These are phyloP conservation scores for Oxyteleia sp. DNA, from an alignment of 2,888 invertebrate genomes.

Conservation along the genomic window DNA sequence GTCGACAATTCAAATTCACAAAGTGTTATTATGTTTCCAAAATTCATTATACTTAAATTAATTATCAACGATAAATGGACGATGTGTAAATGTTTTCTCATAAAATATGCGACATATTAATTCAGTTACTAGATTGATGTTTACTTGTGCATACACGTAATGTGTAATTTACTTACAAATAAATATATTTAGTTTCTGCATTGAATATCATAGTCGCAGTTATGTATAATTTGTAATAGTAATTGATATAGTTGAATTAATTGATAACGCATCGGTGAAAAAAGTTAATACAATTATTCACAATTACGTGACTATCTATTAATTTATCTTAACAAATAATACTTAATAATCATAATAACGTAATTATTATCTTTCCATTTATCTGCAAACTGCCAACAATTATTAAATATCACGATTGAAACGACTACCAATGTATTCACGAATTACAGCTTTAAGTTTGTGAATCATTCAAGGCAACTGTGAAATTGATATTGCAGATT, in stretches of 20 bases:
- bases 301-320: conserved; percentile 3
- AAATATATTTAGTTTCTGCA: conserved; percentile 5
- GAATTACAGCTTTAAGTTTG: too few species aligned
- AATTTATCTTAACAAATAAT: conserved; percentile 21
- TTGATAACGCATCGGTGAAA: conserved; percentile 6
- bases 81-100: conserved; percentile 30
- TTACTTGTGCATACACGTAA: conserved; percentile 4
- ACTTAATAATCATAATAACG: conserved; percentile 22
- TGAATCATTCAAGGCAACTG: too few species aligned
- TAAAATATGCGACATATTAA: conserved; percentile 31
- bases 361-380: conserved; percentile 4
- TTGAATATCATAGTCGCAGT: background rate
- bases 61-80: conserved; percentile 27
- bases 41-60: conserved; percentile 48
- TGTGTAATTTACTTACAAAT: conserved; percentile 5
- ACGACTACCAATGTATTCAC: too few species aligned
- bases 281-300: conserved; percentile 8
- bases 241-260: conserved; percentile 13
- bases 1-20: too few species aligned
- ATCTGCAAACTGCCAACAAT: conserved; percentile 3
- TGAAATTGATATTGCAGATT: too few species aligned
- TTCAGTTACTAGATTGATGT: background rate
- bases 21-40: conserved; percentile 28
- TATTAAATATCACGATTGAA: too few species aligned
- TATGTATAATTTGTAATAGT: conserved; percentile 32